phyloP scores from a whole-genome alignment of 2,797 vertebrate species.

The Neosilurus hyrtlii region DNA sequence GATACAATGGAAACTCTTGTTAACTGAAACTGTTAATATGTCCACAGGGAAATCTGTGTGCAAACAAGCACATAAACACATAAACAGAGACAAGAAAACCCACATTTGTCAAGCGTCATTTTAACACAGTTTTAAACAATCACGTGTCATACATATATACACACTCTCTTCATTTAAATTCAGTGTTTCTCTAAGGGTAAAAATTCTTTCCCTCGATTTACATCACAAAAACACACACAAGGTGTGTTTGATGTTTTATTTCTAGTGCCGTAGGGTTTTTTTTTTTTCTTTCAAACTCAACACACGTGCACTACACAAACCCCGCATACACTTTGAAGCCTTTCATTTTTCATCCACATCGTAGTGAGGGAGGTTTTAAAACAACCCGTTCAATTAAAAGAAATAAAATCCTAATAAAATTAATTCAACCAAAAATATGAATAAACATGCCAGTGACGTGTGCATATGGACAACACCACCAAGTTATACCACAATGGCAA shows the following conservation, averaged over 20 bases:
- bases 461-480: constrained; percentile 8
- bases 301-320: neutral
- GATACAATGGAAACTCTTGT: constrained; percentile 20
- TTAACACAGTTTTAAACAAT: neutral
- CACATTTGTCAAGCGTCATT: constrained; percentile 26
- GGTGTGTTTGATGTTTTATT: constrained; percentile 21
- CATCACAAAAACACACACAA: neutral
- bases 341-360: neutral
- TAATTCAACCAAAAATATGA: neutral
- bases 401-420: neutral
- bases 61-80: constrained; percentile 51
- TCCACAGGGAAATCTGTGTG: neutral
- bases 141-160: neutral
- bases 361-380: neutral
- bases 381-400: neutral
- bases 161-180: constrained; percentile 4
- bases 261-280: neutral
- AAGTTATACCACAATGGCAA: neutral
- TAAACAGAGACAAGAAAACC: constrained; percentile 34
- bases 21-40: constrained; percentile 24
- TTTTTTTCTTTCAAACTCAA: neutral
- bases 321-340: constrained; percentile 5
- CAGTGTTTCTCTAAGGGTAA: neutral
- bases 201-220: neutral
- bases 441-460: neutral